Evolutionary conservation across 2,888 invertebrate genomes (phyloP), one percentile per base, ranked within the genome.

Genomic region (Chloromyia formosa): DNA sequence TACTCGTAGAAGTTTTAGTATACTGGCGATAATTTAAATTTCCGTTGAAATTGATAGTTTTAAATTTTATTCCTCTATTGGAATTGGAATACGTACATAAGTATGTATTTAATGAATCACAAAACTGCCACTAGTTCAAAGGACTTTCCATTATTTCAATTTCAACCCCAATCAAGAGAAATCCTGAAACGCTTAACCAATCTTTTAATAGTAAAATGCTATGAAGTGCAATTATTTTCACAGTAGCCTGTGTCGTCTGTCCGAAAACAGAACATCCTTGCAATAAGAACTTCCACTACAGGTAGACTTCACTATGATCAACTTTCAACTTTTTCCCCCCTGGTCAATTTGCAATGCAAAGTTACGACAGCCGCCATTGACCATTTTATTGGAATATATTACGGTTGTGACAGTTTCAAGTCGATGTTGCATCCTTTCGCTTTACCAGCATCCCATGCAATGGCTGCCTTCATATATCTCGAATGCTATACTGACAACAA

Each of bases 311-410:
- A 49, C 49, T 12, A 40, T 71, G 71, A 58, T 71, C 56, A 56
- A 71, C 40, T 71, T 71, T 40, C 71, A 71, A 56, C 71, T 71
- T 71, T 45, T 71, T 56, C 58, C 27, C 40, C 56, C 16, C 49
- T 35, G 7, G 27, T 18, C 40, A 71, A 71, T 71, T 58, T 71
- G 71, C 71, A 71, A 58, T 71, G 71, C 58, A 71, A 71, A 71
- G 20, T 40, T n/a, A 10, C 16, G 20, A 58, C 71, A 56, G 42
- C 49, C 66, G 54, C 68, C 53, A 27, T 53, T 23, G 68, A 53
- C 68, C 53, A 58, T 71, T 71, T 58, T 71, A 71, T 71, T 71
- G 71, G 71, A 71, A 71, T 71, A 71, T 58, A 71, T 71, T 71
- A 56, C 20, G 45, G 45, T 66, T 66, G 66, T 66, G 66, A 66